Percentiles rank a stretch among this genome's conserved stretches.
These are phyloP conservation scores for Barypeithes pellucidus DNA, from an alignment of 2,888 invertebrate species.

Conservation along the genomic window DNA sequence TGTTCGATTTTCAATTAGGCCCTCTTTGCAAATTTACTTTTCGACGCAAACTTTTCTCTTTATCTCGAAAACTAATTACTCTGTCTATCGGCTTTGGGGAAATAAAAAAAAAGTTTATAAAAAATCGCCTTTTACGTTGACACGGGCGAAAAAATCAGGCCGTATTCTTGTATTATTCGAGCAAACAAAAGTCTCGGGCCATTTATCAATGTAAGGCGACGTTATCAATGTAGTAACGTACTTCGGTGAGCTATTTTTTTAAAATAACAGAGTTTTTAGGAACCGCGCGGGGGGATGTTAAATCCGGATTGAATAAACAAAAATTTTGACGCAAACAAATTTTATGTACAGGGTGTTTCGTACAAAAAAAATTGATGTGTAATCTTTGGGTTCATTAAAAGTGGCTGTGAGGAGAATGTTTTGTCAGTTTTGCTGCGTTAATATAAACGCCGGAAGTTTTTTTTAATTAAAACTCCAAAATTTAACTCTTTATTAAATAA, in stretches of 20 bases:
- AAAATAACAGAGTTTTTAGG: constrained; percentile 25
- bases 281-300: not conserved
- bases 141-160: constrained; percentile 39
- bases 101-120: constrained; percentile 43
- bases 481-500: no score
- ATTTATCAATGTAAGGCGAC: constrained; percentile 51
- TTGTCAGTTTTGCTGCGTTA: no score
- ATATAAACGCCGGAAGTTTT: no score
- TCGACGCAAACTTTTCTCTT: constrained; percentile 51
- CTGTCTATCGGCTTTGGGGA: constrained; percentile 46
- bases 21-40: constrained; percentile 54
- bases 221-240: constrained; percentile 45
- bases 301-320: not conserved
- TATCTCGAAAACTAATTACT: constrained; percentile 54
- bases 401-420: no score
- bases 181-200: constrained; percentile 46
- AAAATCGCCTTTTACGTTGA: constrained; percentile 50
- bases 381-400: no score
- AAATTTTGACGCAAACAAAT: no score
- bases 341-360: no score
- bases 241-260: constrained; percentile 41
- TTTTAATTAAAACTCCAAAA: no score
- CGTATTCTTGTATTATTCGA: constrained; percentile 50
- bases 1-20: constrained; percentile 54
- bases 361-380: no score